phyloP scores from a whole-genome alignment of 2,797 vertebrate species.

The Eulemur albifrons region DNA sequence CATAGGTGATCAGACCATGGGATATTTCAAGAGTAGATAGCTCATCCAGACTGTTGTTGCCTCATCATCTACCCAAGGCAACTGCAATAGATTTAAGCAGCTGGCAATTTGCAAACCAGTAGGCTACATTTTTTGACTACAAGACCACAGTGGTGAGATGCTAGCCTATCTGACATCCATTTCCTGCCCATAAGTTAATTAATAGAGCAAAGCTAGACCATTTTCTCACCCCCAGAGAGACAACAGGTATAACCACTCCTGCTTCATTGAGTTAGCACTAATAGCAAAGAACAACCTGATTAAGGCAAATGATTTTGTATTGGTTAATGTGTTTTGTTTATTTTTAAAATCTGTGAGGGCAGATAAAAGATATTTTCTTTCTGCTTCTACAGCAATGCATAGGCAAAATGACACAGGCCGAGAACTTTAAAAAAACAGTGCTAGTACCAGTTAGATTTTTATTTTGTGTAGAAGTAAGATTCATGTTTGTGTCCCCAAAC shows the following conservation, averaged over 20 bases:
- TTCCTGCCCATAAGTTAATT: constrained; percentile 24
- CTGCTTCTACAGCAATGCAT: not conserved
- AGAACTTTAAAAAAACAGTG: not conserved
- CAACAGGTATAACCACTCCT: not conserved
- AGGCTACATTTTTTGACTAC: not conserved
- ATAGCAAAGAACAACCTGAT: not conserved
- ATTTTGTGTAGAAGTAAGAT: constrained; percentile 28
- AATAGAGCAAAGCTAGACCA: not conserved
- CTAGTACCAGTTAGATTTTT: not conserved
- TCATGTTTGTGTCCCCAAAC: not conserved
- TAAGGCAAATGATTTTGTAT: not conserved
- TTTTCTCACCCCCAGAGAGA: not conserved
- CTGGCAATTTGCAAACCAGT: not conserved
- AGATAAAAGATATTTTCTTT: not conserved
- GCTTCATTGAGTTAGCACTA: not conserved
- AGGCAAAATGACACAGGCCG: not conserved
- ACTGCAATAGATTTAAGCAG: not conserved
- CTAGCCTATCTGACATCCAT: not conserved
- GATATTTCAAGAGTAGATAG: not conserved
- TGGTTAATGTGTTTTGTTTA: not conserved
- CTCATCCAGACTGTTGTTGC: not conserved
- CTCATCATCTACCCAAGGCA: not conserved
- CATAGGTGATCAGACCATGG: not conserved
- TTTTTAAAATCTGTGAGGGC: constrained; percentile 6
- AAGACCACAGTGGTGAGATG: not conserved